These are phyloP conservation scores for Nilaparvata lugens DNA, from an alignment of 1,140 invertebrate genomes.

Conservation along the genomic window DNA sequence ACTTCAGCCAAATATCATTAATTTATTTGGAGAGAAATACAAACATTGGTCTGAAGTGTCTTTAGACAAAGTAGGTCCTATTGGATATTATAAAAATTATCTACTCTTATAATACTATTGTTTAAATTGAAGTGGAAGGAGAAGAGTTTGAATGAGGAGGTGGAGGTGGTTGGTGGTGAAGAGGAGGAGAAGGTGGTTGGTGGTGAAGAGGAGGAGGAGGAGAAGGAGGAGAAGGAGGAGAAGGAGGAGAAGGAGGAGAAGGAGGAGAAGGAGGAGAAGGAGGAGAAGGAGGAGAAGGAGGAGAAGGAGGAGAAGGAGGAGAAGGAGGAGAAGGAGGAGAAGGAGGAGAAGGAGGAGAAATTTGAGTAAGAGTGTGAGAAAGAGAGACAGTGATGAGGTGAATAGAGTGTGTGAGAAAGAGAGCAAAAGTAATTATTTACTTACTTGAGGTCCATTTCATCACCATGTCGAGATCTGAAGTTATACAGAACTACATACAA, in stretches of 20 bases:
- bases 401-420: neutral
- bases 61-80: too few relatives aligned
- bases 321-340: neutral
- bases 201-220: neutral
- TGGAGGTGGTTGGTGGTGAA: neutral
- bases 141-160: neutral
- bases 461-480: constrained; percentile 85
- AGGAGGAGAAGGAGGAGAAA: neutral
- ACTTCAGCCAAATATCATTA: too few relatives aligned
- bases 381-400: neutral
- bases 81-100: too few relatives aligned
- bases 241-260: neutral
- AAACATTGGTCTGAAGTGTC: too few relatives aligned
- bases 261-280: neutral
- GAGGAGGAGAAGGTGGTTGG: neutral
- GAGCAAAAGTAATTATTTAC: constrained; percentile 13
- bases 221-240: neutral
- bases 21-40: too few relatives aligned
- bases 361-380: neutral
- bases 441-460: constrained; percentile 88
- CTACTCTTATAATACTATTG: too few relatives aligned
- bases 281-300: neutral
- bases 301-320: neutral
- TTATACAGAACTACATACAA: constrained; percentile 92
- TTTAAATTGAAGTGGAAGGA: neutral